Evolutionary conservation across 2,888 invertebrate species (phyloP).

Genomic region (Frankliniella fusca): DNA sequence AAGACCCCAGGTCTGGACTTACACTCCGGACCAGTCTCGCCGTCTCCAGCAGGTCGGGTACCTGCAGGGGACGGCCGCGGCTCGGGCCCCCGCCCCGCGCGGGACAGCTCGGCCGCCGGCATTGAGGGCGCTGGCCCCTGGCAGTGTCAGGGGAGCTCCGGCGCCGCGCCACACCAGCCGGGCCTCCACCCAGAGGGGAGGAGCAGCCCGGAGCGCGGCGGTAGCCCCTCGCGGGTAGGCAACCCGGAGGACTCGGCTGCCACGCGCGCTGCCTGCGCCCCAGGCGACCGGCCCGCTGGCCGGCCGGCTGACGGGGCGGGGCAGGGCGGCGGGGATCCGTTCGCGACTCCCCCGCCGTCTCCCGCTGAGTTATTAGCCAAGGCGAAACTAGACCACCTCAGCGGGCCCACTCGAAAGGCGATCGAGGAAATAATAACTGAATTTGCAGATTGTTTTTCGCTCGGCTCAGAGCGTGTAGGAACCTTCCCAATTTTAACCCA

Average conservation of each 20-base stretch:
- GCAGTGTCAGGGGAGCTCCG: no score
- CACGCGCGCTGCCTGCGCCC: not conserved
- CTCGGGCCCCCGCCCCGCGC: not conserved
- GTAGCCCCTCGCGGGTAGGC: not conserved
- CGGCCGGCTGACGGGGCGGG: no score
- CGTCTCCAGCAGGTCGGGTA: not conserved
- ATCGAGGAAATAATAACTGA: not conserved
- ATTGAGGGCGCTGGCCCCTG: no score
- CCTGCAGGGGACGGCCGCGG: not conserved
- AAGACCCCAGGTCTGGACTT: not conserved
- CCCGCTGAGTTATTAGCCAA: not conserved
- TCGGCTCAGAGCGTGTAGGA: not conserved
- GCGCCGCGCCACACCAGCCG: not conserved
- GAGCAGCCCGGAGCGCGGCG: not conserved
- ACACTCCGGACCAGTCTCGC: not conserved
- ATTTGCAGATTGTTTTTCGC: not conserved
- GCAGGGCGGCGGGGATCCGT: no score
- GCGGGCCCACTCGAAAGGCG: not conserved
- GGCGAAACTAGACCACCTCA: not conserved
- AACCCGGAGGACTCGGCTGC: not conserved
- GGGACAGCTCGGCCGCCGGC: no score
- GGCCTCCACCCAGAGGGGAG: not conserved
- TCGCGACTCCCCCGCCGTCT: not conserved
- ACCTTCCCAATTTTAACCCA: not conserved
- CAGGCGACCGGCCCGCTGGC: no score